Evolutionary conservation across 2,888 invertebrate genomes (phyloP), one percentile per base, ranked within the genome.

Genomic region (Rambutsinella grinnellia): DNA sequence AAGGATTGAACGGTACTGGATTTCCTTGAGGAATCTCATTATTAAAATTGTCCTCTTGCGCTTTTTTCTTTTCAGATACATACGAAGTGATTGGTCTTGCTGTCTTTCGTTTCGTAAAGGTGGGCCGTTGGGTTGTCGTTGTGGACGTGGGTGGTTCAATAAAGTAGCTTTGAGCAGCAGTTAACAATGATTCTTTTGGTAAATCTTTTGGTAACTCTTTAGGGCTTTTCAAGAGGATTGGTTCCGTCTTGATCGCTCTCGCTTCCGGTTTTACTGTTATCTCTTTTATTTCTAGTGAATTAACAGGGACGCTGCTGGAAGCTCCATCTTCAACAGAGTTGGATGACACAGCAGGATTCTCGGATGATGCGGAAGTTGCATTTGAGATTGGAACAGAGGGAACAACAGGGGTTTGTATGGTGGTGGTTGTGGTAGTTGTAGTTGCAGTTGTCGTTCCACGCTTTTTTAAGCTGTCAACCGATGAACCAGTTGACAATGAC

Each of bases 81-180:
- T n/a, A n/a, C 2, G 53, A 46, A 21, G 65, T 19, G 23, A 78
- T 78, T 19, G 78, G 78, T 27, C 78, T 63, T 17, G 49, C 51
- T 2, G 78, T 78, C 54, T 74, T 78, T 28, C 78, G 63, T 28
- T 69, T 72, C 36, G 58, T 68, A 44, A 74, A 78, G 2, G 53
- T 65, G 13, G 74, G 74, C 17, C 49, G 54, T 26, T 49, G 36
- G 1, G 78, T 74, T 3, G 78, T 72, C 15, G 78, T 78, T 1
- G 74, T 65, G 44, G 72, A 54, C 5, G 19, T 8, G 15, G 28
- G 68, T 15, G 78, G 78, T 24, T 78, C 78, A 23, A 78, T 78
- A 47, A 69, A 74, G 36, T 78, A 78, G 17, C 62, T 58, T 53
- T 78, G 74, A 15, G 67, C 72, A 8, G 65, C 65, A 19, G 78